These are phyloP conservation scores for Turritopsis dohrnii DNA, from an alignment of 30 jellyfish, hydroid and myxozoan species.

Conservation along the genomic window DNA sequence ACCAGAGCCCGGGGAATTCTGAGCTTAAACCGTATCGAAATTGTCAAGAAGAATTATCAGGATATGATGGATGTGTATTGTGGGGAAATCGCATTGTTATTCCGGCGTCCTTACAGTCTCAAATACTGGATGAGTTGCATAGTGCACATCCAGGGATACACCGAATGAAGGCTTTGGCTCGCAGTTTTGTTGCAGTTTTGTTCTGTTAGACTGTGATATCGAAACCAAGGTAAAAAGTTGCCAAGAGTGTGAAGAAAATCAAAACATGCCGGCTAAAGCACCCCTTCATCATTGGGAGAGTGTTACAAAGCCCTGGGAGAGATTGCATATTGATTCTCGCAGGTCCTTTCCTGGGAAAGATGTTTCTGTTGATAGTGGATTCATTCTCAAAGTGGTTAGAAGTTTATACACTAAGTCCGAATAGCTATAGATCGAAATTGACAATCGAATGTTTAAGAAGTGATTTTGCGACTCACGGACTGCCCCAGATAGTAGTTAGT, in stretches of 20 bases:
- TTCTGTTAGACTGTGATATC: too few species aligned
- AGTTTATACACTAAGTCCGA: too few species aligned
- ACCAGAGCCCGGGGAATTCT: too few species aligned
- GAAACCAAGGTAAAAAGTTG: too few species aligned
- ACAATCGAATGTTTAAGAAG: too few species aligned
- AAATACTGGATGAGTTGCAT: slow-evolving; percentile 18
- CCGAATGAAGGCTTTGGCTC: too few species aligned
- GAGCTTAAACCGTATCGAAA: neutral
- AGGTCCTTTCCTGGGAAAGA: slow-evolving; percentile 41
- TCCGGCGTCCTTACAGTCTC: neutral
- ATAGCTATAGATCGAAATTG: too few species aligned
- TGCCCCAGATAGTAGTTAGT: slow-evolving; percentile 35
- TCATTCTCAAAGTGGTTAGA: too few species aligned
- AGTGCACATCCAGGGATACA: slow-evolving; percentile 33
- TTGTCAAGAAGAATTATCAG: neutral
- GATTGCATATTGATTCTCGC: slow-evolving; percentile 21
- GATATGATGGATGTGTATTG: neutral
- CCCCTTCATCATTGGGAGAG: slow-evolving; percentile 15
- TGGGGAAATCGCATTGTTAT: slow-evolving; percentile 1
- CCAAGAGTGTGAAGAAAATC: slow-evolving; percentile 7
- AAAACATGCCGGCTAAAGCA: slow-evolving; percentile 16
- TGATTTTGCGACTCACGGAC: too few species aligned
- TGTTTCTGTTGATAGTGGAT: slow-evolving; percentile 20
- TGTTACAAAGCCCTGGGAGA: too few species aligned
- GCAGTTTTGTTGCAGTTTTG: too few species aligned